phyloP scores from a whole-genome alignment of 2,797 vertebrate genomes.

The Melanotaenia maccullochi region DNA sequence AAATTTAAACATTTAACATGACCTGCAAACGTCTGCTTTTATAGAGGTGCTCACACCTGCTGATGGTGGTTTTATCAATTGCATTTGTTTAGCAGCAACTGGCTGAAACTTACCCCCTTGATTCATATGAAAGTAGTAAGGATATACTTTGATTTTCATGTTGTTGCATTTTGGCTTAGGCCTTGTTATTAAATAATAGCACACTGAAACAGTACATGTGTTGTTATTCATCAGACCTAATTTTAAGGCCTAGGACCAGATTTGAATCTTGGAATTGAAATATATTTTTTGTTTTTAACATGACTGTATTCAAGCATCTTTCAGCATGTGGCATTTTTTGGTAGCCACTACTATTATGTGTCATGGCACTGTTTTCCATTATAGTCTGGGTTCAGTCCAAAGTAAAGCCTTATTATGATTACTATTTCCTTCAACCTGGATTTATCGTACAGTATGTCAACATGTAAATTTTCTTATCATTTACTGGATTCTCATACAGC shows the following conservation, averaged over 20 bases:
- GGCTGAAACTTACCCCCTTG: too few relatives aligned
- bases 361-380: neutral
- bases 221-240: too few relatives aligned
- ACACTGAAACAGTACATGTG: too few relatives aligned
- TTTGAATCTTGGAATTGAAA: neutral
- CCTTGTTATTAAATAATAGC: too few relatives aligned
- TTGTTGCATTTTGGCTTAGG: too few relatives aligned
- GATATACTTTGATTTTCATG: too few relatives aligned
- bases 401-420: neutral
- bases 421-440: neutral
- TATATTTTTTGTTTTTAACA: neutral
- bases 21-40: too few relatives aligned
- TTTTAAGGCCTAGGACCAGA: neutral
- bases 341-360: neutral
- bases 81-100: too few relatives aligned
- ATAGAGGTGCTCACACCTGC: too few relatives aligned
- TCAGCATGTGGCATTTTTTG: neutral
- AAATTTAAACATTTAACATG: too few relatives aligned
- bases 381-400: constrained; percentile 1
- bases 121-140: too few relatives aligned
- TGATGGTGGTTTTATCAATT: too few relatives aligned
- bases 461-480: neutral
- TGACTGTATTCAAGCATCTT: neutral
- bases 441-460: constrained; percentile 3
- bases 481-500: neutral